phyloP scores from a whole-genome alignment of 1,140 invertebrate genomes.

The Drosophila paulistorum region DNA sequence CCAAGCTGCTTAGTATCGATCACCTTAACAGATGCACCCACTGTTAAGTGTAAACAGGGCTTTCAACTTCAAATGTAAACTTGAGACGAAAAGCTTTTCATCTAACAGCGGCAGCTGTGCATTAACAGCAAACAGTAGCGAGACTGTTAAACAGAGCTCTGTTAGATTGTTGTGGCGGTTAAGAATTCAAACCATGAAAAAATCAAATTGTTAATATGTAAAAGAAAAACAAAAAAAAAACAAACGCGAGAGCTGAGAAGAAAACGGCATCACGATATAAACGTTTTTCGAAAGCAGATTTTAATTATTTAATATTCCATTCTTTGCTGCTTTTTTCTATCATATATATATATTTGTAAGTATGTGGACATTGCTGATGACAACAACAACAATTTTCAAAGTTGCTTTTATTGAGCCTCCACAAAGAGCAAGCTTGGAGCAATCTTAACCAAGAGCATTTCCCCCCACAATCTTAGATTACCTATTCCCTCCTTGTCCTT shows the following conservation, averaged over 20 bases:
- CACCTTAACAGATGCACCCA: not conserved
- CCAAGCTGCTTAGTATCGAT: not conserved
- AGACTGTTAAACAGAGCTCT: slow-evolving; percentile 3
- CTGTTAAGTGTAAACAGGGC: slow-evolving; percentile 5
- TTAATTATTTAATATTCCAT: too few species aligned
- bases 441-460: too few species aligned
- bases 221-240: not conserved
- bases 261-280: too few species aligned
- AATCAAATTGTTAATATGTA: not conserved
- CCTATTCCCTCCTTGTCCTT: not conserved
- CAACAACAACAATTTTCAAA: slow-evolving; percentile 26
- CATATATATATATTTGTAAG: not conserved
- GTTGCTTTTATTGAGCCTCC: not conserved
- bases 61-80: slow-evolving; percentile 2
- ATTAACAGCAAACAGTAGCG: slow-evolving; percentile 4
- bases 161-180: not conserved
- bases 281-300: not conserved
- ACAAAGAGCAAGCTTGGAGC: not conserved
- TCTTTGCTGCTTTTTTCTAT: not conserved
- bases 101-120: not conserved
- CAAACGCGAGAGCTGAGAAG: too few species aligned
- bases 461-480: not conserved
- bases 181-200: not conserved
- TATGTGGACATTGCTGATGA: slow-evolving; percentile 39
- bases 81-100: not conserved